Conservation (phyloP, 1,140 invertebrate species). For the Drosophila truncata region DNA sequence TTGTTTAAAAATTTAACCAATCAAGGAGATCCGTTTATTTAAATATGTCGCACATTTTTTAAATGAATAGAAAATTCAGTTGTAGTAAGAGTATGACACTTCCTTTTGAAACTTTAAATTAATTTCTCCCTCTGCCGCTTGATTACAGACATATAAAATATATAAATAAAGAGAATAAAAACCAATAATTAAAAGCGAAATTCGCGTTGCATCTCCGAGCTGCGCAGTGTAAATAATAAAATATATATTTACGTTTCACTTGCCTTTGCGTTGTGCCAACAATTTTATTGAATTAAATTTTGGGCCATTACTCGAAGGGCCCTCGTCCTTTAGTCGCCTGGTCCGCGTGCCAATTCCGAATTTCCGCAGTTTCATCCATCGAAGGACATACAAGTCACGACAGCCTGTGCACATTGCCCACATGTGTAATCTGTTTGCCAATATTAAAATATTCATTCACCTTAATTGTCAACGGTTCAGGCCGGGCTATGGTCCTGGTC, state of each 20-base stretch:
- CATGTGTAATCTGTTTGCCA: conserved; percentile 83
- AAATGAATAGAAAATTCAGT: too few relatives aligned
- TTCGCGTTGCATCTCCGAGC: conserved; percentile 18
- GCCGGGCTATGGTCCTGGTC: conserved; percentile 22
- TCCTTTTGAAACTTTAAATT: too few relatives aligned
- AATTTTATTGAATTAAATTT: conserved; percentile 83
- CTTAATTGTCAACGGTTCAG: conserved; percentile 79
- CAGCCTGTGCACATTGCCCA: conserved; percentile 59
- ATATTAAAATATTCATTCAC: conserved; percentile 84
- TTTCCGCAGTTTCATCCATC: conserved; percentile 27
- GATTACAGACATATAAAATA: conserved; percentile 9
- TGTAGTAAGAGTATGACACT: too few relatives aligned
- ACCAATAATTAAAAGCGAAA: conserved; percentile 34
- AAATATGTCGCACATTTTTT: too few relatives aligned
- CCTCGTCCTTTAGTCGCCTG: background rate
- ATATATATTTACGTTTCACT: conserved; percentile 30
- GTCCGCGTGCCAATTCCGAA: conserved; percentile 6
- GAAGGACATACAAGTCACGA: conserved; percentile 45
- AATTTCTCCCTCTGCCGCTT: background rate
- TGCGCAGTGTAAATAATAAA: conserved; percentile 32
- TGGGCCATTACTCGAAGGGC: conserved; percentile 68
- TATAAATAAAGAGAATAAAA: conserved; percentile 20
- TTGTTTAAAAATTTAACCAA: background rate
- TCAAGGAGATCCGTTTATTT: background rate
- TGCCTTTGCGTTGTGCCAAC: conserved; percentile 72